Percentiles rank a stretch among this genome's conserved stretches.
phyloP scores from a whole-genome alignment of 2,113 vertebrate species.

The Nycticebus coucang region DNA sequence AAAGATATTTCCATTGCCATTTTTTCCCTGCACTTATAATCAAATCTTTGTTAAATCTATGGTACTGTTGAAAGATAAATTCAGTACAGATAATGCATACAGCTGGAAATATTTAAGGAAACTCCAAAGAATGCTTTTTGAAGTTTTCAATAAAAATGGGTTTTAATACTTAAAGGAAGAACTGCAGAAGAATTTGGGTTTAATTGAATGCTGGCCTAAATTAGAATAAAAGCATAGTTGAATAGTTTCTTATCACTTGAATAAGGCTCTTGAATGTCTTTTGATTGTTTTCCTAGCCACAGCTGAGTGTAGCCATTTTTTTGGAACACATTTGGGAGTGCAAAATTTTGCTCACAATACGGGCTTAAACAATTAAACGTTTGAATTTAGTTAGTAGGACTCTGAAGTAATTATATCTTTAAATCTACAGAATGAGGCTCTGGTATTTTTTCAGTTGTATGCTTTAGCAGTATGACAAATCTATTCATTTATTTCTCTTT shows the following conservation, averaged over 20 bases:
- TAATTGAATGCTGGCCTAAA: conserved; percentile 64
- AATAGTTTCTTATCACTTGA: conserved; percentile 63
- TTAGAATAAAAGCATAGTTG: conserved; percentile 65
- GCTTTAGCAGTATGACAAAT: conserved; percentile 54
- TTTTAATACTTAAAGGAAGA: conserved; percentile 64
- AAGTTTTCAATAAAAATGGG: conserved; percentile 70
- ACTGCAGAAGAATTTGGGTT: conserved; percentile 28
- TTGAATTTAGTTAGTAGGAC: conserved; percentile 37
- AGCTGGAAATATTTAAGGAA: conserved; percentile 65
- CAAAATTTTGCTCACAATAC: conserved; percentile 52
- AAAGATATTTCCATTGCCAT: conserved; percentile 36
- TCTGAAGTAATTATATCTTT: conserved; percentile 56
- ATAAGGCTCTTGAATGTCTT: conserved; percentile 62
- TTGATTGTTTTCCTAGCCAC: conserved; percentile 53
- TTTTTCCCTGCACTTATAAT: background rate
- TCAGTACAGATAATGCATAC: conserved; percentile 52
- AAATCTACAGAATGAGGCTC: conserved; percentile 40
- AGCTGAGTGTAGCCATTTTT: conserved; percentile 49
- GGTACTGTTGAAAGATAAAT: conserved; percentile 53
- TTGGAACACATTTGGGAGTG: conserved; percentile 35
- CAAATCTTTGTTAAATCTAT: conserved; percentile 49
- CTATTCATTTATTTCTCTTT: conserved; percentile 62
- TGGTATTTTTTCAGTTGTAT: conserved; percentile 27
- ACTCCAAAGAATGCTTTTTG: conserved; percentile 46
- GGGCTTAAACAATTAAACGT: conserved; percentile 45